phyloP scores from a whole-genome alignment of 2,797 vertebrate species.

The Myotis findleyi region DNA sequence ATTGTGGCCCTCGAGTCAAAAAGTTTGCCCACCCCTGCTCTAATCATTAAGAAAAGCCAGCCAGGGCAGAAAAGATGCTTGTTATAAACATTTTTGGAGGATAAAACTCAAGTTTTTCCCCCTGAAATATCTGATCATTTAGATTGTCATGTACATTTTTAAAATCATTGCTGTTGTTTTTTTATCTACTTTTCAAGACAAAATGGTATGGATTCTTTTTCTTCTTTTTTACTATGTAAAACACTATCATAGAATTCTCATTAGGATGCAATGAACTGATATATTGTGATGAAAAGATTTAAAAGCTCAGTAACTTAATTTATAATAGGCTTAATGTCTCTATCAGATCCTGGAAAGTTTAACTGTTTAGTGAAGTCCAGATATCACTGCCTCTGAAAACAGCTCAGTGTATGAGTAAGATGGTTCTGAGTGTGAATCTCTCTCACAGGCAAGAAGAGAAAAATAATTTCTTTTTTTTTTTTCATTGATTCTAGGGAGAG shows the following conservation, averaged over 20 bases:
- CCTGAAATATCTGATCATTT: conserved; percentile 21
- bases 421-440: not conserved
- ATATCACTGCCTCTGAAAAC: conserved; percentile 9
- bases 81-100: not conserved
- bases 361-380: not conserved
- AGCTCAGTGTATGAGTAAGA: not conserved
- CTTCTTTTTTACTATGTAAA: conserved; percentile 8
- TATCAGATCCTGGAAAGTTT: not conserved
- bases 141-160: not conserved
- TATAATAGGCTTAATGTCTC: not conserved
- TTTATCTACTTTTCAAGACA: conserved; percentile 33
- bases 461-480: not conserved
- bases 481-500: too few relatives aligned
- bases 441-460: not conserved
- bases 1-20: too few relatives aligned
- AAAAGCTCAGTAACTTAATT: conserved; percentile 26
- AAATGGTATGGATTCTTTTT: not conserved
- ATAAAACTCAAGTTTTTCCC: not conserved
- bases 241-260: not conserved
- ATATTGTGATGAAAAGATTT: conserved; percentile 12
- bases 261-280: not conserved
- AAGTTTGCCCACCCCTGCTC: too few relatives aligned
- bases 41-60: too few relatives aligned
- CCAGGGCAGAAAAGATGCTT: not conserved
- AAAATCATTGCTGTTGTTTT: not conserved